Conservation (phyloP, 1,140 invertebrate species). For the Habropoda laboriosa region DNA sequence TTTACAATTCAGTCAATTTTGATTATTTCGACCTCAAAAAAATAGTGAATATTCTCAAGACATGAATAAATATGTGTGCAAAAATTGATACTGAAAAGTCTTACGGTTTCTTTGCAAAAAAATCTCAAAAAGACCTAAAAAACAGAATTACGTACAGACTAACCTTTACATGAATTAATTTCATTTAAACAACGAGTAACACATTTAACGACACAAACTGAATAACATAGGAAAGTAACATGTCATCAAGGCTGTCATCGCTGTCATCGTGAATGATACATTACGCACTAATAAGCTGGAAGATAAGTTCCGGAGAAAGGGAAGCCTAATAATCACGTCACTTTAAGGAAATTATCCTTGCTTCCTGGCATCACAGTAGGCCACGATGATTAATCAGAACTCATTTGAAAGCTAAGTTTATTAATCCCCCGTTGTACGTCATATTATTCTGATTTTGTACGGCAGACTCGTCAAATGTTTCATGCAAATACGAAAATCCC, state of each 20-base stretch:
- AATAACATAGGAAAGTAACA: background rate
- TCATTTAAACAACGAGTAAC: background rate
- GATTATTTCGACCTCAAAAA: no score
- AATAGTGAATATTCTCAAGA: no score
- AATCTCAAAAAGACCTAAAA: no score
- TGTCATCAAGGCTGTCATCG: background rate
- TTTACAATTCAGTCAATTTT: no score
- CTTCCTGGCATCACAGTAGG: background rate
- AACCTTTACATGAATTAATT: no score
- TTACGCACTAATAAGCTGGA: conserved; percentile 27
- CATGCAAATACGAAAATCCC: background rate
- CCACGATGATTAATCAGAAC: conserved; percentile 33
- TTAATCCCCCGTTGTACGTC: background rate
- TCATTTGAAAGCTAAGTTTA: background rate
- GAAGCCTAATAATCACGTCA: conserved; percentile 35
- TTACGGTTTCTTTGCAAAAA: no score
- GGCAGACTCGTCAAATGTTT: no score
- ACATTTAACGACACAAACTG: background rate
- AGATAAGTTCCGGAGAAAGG: conserved; percentile 12
- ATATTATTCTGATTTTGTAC: background rate
- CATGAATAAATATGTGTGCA: no score
- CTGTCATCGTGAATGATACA: conserved; percentile 12
- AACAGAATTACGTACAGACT: no score
- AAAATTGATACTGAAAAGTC: no score
- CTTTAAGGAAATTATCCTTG: conserved; percentile 44